Base-by-base conservation (phyloP, 2,888 invertebrate species). In the Linyphia triangularis region DNA sequence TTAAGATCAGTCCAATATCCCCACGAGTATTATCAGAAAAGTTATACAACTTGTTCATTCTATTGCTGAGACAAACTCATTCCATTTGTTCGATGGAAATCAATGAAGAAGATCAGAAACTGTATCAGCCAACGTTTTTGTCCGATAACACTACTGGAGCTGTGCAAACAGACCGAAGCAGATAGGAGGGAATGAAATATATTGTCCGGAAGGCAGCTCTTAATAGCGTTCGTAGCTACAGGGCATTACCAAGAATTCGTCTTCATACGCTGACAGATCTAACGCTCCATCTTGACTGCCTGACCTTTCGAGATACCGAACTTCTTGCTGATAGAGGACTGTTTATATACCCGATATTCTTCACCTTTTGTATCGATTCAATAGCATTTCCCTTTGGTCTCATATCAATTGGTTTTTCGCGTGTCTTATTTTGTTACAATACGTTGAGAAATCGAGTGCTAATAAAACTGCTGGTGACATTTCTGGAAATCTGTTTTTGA, bases 71-170 rank as follows among this genome's bases (percentile, higher is more conserved):
- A 61, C 61, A 61, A 26, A 10, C 22, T 57, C 19, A 19, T 19
- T 16, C 19, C 57, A 16, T 57, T 57, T 61, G 26, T 61, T 61
- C 30, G 16, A 1, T 7, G 22, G 26, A 24, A 70, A 70, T 70
- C 70, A 70, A 70, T 70, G 43, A 70, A 40, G 43, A 43, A 24
- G 30, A 67, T 43, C 24, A 40, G 70, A 40, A 70, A 43, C n/a
- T 67, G 33, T 67, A 67, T 67, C 67, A 67, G 30, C 19, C 22
- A 63, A 13, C 63, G 63, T 67, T 33, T 28, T 16, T 16, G 33
- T 30, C 19, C n/a, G 67, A 67, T 67, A 67, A 67, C 67, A 33
- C 30, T 61, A 26, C 24, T 19, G n/a, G 70, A 10, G 6, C 67
- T 67, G 67, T 40, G 70, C 24, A 40, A 43, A 70, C 70, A 43